These are phyloP conservation scores for Centrocercus urophasianus DNA, from an alignment of 2,113 vertebrate species.

Conservation along the genomic window DNA sequence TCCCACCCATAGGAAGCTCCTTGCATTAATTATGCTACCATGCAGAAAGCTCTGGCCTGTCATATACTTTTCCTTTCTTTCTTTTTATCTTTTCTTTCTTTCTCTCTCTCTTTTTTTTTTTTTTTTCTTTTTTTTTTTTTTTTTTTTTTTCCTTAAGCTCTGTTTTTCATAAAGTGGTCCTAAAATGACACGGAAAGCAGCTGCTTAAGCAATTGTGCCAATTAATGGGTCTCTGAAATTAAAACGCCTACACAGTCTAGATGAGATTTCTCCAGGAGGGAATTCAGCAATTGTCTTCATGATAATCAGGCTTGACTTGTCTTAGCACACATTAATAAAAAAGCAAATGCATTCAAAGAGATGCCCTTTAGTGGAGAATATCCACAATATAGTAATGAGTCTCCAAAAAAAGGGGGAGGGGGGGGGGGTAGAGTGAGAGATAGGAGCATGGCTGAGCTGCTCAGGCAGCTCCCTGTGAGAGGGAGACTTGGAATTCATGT, in stretches of 20 bases:
- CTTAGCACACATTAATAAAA: constrained; percentile 83
- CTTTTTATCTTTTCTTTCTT: neutral
- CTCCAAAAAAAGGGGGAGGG: constrained; percentile 10
- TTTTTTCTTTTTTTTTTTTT: neutral
- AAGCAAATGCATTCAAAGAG: constrained; percentile 77
- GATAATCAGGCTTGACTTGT: constrained; percentile 82
- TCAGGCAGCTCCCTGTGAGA: constrained; percentile 7
- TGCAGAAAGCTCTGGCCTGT: constrained; percentile 44
- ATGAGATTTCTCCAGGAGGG: constrained; percentile 81
- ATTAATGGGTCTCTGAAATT: constrained; percentile 85
- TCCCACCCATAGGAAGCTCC: neutral
- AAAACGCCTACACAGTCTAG: constrained; percentile 81
- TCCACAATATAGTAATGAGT: constrained; percentile 81
- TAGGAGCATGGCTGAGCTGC: constrained; percentile 65
- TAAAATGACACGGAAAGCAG: constrained; percentile 81
- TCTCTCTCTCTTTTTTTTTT: too few relatives aligned
- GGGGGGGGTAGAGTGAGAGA: fast-evolving
- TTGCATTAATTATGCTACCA: constrained; percentile 40
- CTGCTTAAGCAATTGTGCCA: constrained; percentile 83
- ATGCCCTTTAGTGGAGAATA: constrained; percentile 81
- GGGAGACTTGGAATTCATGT: constrained; percentile 37
- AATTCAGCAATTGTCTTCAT: constrained; percentile 82
- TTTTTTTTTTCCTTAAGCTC: constrained; percentile 9
- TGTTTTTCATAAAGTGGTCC: constrained; percentile 76
- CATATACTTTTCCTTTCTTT: neutral